Base-by-base conservation (phyloP, 2,797 vertebrate genomes). In the Triplophysa bombifrons region DNA sequence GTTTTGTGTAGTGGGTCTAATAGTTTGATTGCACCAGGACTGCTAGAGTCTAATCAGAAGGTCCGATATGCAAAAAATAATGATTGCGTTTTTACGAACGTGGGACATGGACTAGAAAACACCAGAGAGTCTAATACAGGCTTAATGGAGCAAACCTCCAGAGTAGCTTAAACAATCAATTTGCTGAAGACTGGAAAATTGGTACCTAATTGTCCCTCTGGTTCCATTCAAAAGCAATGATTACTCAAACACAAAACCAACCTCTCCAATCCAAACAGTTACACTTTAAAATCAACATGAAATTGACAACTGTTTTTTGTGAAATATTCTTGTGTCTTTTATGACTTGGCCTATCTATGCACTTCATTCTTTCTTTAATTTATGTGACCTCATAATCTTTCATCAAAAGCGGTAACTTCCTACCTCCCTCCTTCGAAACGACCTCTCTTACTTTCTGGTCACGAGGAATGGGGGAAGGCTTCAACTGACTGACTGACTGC, bases 101-200 rank as follows among this genome's bases (percentile, higher is more conserved):
- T n/a, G n/a, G n/a, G 80, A 78, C 83, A 72, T 65, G 48, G 46
- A 79, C 46, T 22, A 58, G 25, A 58, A 66, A 61, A 66, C 38
- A 30, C 3, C 4, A 56, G 66, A 76, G 61, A 53, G 55, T 68
- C 61, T 80, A 81, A 79, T 79, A 41, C 66, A 69, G 61, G 64
- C 44, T 34, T 80, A 83, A 84, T 76, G 38, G 82, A 83, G 76
- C 63, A 70, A 70, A 38, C 22, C 78, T 80, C 69, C 51, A 74
- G 58, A 76, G 78, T 80, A 41, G 69, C 72, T 81, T 84, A 81
- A 81, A 74, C 80, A 84, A 84, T 87, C 75, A 81, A 74, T 85
- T 84, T 74, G 55, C 76, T 82, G 74, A 86, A 83, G 73, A 76
- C 74, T 80, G 74, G 63, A 65, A 80, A 82, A 80, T 78, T 82